A percentile compares a stretch with the other conserved stretches of the same genome.
Conservation (phyloP, 1,140 invertebrate genomes). For the Bombus turneri region DNA sequence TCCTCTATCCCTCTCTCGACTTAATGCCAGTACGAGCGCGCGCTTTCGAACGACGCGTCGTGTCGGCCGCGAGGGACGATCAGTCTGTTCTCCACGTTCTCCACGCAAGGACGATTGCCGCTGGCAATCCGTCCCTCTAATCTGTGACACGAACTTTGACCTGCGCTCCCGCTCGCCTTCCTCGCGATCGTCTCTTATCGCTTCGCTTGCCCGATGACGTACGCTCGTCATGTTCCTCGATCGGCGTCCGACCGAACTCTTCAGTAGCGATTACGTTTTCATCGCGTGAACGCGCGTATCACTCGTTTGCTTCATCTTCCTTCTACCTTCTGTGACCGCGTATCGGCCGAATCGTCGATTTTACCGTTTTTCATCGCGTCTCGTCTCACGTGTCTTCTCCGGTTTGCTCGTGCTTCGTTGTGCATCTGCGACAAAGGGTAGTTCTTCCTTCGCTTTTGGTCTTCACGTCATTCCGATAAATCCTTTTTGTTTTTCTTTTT, state of each 20-base stretch:
- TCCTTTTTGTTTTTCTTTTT: no score
- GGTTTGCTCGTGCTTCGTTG: no score
- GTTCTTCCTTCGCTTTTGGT: neutral
- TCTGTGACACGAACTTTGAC: conserved; percentile 53
- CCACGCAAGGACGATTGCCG: conserved; percentile 61
- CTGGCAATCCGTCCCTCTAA: conserved; percentile 40
- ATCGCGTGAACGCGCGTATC: neutral
- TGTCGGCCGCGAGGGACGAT: conserved; percentile 60
- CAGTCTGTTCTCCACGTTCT: conserved; percentile 70
- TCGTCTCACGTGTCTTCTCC: no score
- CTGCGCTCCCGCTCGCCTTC: conserved; percentile 33
- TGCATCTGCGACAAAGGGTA: no score
- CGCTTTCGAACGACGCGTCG: conserved; percentile 68
- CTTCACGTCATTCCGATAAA: no score
- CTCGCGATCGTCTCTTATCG: conserved; percentile 35
- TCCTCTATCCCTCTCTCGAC: conserved; percentile 56
- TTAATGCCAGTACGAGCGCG: conserved; percentile 68
- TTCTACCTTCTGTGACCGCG: neutral
- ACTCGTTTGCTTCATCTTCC: neutral
- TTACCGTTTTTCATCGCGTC: no score
- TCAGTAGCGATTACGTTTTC: conserved; percentile 34
- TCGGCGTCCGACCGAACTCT: neutral
- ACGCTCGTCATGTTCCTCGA: conserved; percentile 18
- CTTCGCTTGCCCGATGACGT: conserved; percentile 19
- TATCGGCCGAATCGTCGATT: neutral